Evolutionary conservation across 2,888 invertebrate genomes (phyloP).

Genomic region (Tillus elongatus): DNA sequence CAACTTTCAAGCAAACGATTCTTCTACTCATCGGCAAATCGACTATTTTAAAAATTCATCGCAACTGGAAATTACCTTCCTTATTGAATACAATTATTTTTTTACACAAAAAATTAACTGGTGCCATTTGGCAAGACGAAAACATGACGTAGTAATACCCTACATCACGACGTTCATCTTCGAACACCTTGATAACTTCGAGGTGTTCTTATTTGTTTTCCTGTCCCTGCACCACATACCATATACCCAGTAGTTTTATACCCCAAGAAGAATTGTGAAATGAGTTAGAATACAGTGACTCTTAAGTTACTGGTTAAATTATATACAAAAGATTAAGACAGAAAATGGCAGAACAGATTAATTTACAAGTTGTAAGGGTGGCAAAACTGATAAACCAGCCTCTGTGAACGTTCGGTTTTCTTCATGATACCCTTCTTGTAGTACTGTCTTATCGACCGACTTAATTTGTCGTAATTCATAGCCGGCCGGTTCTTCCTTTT

Average conservation of each 20-base stretch:
- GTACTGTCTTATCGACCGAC: constrained; percentile 94
- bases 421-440: constrained; percentile 99
- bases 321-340: no score
- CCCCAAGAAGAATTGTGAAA: no score
- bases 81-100: constrained; percentile 17
- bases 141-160: constrained; percentile 36
- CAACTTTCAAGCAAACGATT: constrained; percentile 10
- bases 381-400: constrained; percentile 98
- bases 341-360: no score
- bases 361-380: constrained; percentile 80
- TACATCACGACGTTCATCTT: constrained; percentile 24
- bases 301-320: no score
- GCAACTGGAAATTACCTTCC: constrained; percentile 51
- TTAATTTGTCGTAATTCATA: constrained; percentile 99
- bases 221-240: no score
- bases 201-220: no score
- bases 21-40: constrained; percentile 40
- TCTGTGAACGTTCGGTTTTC: constrained; percentile 95
- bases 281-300: no score
- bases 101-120: constrained; percentile 18
- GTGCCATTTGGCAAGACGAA: constrained; percentile 21
- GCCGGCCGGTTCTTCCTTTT: constrained; percentile 95
- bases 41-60: constrained; percentile 34
- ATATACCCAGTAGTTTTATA: no score
- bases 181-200: constrained; percentile 36